Evolutionary conservation across 2,888 invertebrate genomes (phyloP).

Genomic region (Chouioia cunea): DNA sequence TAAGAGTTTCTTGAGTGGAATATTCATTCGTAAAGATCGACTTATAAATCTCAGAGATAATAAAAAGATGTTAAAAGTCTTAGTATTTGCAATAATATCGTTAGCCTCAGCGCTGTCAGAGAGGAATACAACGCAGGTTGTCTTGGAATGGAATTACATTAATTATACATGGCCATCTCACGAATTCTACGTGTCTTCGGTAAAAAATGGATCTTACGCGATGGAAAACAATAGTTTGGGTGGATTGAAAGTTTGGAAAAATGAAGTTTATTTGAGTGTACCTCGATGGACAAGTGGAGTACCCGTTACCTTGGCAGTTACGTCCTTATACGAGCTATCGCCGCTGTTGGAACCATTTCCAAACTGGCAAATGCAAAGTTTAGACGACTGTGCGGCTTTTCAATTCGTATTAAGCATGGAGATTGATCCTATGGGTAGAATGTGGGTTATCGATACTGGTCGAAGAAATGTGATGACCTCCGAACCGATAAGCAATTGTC

Average conservation of each 20-base stretch:
- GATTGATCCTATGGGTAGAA: constrained; percentile 77
- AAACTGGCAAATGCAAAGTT: constrained; percentile 77
- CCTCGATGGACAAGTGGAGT: constrained; percentile 80
- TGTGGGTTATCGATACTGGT: constrained; percentile 73
- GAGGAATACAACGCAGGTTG: too few relatives aligned
- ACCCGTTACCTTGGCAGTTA: constrained; percentile 77
- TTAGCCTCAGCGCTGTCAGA: too few relatives aligned
- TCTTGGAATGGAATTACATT: constrained; percentile 79
- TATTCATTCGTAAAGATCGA: too few relatives aligned
- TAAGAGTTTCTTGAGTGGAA: too few relatives aligned
- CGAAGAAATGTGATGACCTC: constrained; percentile 74
- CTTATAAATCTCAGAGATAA: too few relatives aligned
- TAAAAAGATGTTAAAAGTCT: too few relatives aligned
- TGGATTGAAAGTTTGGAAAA: constrained; percentile 77
- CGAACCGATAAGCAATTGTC: constrained; percentile 71
- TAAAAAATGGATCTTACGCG: constrained; percentile 74
- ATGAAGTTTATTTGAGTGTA: constrained; percentile 76
- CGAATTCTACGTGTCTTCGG: constrained; percentile 71
- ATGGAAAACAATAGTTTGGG: constrained; percentile 79
- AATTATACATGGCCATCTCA: constrained; percentile 78
- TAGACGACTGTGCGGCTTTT: constrained; percentile 78
- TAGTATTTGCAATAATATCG: too few relatives aligned
- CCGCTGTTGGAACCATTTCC: constrained; percentile 76
- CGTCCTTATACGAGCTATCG: constrained; percentile 71
- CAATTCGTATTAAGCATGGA: constrained; percentile 84